Conservation (phyloP, 1,140 invertebrate genomes). For the Habropoda laboriosa region DNA sequence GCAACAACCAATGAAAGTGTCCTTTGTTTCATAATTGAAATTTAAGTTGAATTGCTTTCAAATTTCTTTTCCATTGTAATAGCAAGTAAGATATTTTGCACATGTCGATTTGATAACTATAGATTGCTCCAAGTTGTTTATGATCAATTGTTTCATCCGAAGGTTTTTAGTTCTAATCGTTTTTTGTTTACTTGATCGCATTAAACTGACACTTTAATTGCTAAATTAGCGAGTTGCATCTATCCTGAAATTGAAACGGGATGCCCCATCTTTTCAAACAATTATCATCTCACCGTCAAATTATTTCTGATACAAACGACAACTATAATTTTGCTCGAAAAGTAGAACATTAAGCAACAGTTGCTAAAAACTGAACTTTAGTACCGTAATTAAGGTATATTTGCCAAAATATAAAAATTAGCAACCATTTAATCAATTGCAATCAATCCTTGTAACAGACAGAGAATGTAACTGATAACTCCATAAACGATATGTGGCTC, state of each 20-base stretch:
- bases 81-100: no score
- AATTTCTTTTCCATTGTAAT: no score
- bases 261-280: background rate
- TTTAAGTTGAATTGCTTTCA: no score
- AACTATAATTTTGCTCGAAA: background rate
- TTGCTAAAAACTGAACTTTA: background rate
- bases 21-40: background rate
- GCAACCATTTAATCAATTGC: background rate
- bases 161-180: background rate
- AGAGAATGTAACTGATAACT: background rate
- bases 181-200: background rate
- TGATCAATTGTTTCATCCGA: background rate
- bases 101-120: no score
- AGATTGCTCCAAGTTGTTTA: no score
- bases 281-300: background rate
- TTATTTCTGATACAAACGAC: background rate
- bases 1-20: background rate
- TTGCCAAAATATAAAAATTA: background rate
- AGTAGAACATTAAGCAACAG: background rate
- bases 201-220: background rate
- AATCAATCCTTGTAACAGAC: background rate
- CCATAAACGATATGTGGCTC: background rate
- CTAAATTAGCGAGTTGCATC: background rate
- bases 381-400: no score
- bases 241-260: no score